phyloP scores from a whole-genome alignment of 2,888 invertebrate species.

The Pegoplata infirma region DNA sequence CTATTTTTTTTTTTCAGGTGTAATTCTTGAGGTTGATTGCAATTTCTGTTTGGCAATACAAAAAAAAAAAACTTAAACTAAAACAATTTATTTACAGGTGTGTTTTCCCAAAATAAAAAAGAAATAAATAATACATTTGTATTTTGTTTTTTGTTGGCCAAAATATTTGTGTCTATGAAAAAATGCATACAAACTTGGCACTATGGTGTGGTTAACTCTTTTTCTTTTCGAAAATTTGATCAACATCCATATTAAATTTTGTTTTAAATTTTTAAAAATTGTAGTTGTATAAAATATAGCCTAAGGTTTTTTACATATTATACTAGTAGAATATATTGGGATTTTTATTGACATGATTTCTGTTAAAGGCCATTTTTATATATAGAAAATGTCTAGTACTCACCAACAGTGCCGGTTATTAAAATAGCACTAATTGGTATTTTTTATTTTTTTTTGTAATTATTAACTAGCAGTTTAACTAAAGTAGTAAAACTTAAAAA shows the following conservation, averaged over 20 bases:
- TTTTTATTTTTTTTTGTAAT: no score
- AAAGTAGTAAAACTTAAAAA: no score
- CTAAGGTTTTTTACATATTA: background rate
- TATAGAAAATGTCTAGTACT: no score
- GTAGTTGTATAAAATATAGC: conserved; percentile 13
- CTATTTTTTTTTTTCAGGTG: background rate
- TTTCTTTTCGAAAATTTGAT: background rate
- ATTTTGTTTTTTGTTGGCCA: background rate
- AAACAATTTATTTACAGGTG: conserved; percentile 50
- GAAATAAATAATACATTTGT: conserved; percentile 20
- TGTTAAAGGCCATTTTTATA: no score
- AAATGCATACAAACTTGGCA: background rate
- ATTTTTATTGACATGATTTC: no score
- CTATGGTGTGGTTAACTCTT: background rate
- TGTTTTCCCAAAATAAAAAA: conserved; percentile 37
- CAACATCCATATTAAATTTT: background rate
- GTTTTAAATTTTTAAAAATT: conserved; percentile 22
- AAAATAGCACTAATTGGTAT: no score
- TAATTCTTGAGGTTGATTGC: conserved; percentile 9
- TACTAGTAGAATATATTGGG: no score
- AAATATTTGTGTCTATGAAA: background rate
- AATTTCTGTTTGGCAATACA: background rate
- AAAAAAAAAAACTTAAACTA: background rate
- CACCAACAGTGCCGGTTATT: no score
- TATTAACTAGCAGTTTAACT: no score